Evolutionary conservation across 2,797 vertebrate genomes (phyloP), one percentile per base, ranked within the genome.

Genomic region (Oryzias dopingdopingensis): DNA sequence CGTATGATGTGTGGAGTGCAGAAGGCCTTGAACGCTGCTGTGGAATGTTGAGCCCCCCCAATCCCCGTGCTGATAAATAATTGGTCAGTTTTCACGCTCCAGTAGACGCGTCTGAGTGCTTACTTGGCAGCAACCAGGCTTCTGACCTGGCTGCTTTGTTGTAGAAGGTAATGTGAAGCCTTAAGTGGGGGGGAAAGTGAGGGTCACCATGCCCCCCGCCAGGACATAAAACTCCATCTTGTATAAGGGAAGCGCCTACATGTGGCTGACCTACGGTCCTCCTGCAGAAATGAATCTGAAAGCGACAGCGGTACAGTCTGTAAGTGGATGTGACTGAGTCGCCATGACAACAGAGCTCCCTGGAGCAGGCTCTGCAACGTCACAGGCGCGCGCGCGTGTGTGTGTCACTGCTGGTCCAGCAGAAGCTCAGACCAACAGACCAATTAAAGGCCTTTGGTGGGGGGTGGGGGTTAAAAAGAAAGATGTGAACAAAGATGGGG

Each of bases 311-410:
- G 61, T 73, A 79, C 79, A 83, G 79, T 81, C 70, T 72, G 72
- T 72, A 62, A 81, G 75, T 73, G 66, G 82, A 82, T 83, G 77
- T 75, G 85, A 79, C 70, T 59, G 49, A 68, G 85, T 90, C 81
- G 57, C 89, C 89, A 91, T 91, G 83, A 86, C 88, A 88, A 90
- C 89, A 67, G 62, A 57, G 69, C 52, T 88, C 84, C 83, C 83
- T 69, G 60, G 80, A 76, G 89, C 82, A 76, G 81, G 68, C 68
- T 77, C 74, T 66, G 76, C 72, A 65, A 84, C 76, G 49, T 88
- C 81, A 83, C 65, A 47, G 63, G 59, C 51, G 56, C 56, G 65
- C 65, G 60, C 66, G 37, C 60, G 14, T 56, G 52, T 64, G 49
- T 70, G 68, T 44, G 23, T 32, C 47, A 12, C 40, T 52, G 49